Conservation (phyloP, 2,797 vertebrate genomes). For the Apogon talboti region DNA sequence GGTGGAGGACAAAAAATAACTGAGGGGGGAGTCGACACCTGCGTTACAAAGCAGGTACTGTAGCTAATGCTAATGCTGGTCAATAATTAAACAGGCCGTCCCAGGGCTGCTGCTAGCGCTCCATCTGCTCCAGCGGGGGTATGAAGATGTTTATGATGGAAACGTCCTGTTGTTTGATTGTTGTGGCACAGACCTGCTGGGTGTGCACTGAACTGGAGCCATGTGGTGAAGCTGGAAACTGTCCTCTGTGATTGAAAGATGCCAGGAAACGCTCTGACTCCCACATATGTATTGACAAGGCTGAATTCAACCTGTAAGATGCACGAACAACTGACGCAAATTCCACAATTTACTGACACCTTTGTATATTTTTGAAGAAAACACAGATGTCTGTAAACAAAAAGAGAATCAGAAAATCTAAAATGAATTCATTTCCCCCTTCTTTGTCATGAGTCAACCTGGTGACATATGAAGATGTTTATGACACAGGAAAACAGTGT, state of each 20-base stretch:
- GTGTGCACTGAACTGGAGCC: neutral
- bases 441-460: no score
- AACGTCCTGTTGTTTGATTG: conserved; percentile 21
- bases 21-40: conserved; percentile 62
- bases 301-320: no score
- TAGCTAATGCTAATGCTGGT: conserved; percentile 47
- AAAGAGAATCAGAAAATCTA: no score
- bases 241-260: neutral
- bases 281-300: no score
- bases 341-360: no score
- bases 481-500: no score
- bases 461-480: no score
- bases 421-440: no score
- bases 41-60: conserved; percentile 60
- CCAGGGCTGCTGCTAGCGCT: conserved; percentile 26
- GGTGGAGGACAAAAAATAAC: conserved; percentile 62
- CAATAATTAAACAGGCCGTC: conserved; percentile 72
- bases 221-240: neutral
- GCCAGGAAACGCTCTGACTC: no score
- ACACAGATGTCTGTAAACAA: no score
- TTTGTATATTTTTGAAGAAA: no score
- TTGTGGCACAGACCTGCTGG: conserved; percentile 17
- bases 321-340: no score
- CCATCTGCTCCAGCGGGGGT: conserved; percentile 55
- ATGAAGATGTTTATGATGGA: conserved; percentile 31